Conservation (phyloP, 2,888 invertebrate species). For the Epirrita christyi region DNA sequence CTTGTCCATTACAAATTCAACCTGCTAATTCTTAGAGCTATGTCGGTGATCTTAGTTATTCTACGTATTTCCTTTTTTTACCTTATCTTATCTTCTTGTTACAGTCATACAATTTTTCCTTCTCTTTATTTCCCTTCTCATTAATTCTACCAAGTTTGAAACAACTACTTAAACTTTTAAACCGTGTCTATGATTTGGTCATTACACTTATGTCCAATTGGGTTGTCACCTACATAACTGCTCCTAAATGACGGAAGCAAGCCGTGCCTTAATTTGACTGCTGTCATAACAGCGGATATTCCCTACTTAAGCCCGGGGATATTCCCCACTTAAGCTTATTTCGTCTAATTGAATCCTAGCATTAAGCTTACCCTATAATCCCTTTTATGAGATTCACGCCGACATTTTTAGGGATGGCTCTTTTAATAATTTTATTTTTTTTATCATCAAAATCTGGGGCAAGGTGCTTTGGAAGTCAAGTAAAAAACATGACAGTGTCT, state of each 20-base stretch:
- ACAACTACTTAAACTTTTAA: conserved; percentile 17
- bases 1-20: too few relatives aligned
- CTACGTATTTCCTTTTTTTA: too few relatives aligned
- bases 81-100: too few relatives aligned
- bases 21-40: too few relatives aligned
- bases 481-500: conserved; percentile 23
- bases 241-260: conserved; percentile 67
- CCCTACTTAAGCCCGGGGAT: conserved; percentile 19
- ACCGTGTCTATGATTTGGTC: conserved; percentile 21
- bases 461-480: conserved; percentile 50
- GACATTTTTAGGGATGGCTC: conserved; percentile 68
- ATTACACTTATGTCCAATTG: conserved; percentile 25
- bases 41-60: too few relatives aligned
- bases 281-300: conserved; percentile 83
- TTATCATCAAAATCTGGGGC: conserved; percentile 58
- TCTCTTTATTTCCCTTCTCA: too few relatives aligned
- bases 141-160: background rate
- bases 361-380: conserved; percentile 80
- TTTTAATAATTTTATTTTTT: conserved; percentile 66
- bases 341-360: conserved; percentile 83
- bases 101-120: too few relatives aligned
- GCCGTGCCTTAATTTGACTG: conserved; percentile 71
- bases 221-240: conserved; percentile 58
- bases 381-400: conserved; percentile 79
- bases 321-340: conserved; percentile 81